Evolutionary conservation across 2,113 vertebrate genomes (phyloP), one percentile per base, ranked within the genome.

Genomic region (Cacatua alba): DNA sequence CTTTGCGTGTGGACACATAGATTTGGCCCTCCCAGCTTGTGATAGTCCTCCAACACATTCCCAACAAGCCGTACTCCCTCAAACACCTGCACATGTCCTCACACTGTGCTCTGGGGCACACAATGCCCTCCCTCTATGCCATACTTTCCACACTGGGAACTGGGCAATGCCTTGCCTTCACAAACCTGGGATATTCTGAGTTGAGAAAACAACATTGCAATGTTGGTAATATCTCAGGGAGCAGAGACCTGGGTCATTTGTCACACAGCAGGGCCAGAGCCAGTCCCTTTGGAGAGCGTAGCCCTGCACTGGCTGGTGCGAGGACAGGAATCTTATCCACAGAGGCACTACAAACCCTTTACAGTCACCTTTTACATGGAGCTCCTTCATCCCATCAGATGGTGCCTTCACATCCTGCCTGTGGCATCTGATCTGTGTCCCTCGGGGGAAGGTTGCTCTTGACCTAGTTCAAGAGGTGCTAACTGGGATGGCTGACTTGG

Each of bases 71-170:
- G 0, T 33, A 51, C 37, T 68, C 69, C 57, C n/a, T 70, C 39
- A 39, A 26, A 59, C 37, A 23, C 21, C 29, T 49, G n/a, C 78
- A 31, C 5, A 9, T 4, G 12, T 48, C 82, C 72, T 84, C 55
- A 57, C 5, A 2, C 60, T 4, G 1, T 0, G 0, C 46, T 68
- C 68, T n/a, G 59, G 71, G 76, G 41, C 33, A 49, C 7, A 13
- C 44, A 21, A 2, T 11, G 39, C 18, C 64, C 31, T 59, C 37
- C 25, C 37, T 75, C 51, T 63, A 2, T 11, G 10, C 64, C n/a
- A 18, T 9, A 15, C 44, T 83, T 8, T 71, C 63, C 59, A 69
- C 51, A 14, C 2, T 6, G 33, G 33, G 63, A 15, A 52, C 53
- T 82, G 69, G 60, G 55, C 28, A 46, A n/a, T 46, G 51, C 39